A percentile compares a stretch with the other conserved stretches of the same genome.
phyloP scores from a whole-genome alignment of 1,140 invertebrate genomes.

The Helicorthomorpha holstii region DNA sequence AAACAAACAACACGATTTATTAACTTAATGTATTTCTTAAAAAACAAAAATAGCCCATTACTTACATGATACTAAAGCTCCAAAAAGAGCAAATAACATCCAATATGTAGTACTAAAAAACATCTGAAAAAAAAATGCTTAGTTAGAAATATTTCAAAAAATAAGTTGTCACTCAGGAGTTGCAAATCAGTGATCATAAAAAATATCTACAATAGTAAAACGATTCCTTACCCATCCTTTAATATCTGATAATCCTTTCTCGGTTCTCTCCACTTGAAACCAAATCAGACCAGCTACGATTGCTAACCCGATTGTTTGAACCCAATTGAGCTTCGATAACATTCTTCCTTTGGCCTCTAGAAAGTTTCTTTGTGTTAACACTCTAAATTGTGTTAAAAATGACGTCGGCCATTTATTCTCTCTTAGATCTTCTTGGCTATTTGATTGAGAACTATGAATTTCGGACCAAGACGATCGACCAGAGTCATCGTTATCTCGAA shows the following conservation, averaged over 20 bases:
- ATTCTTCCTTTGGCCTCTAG: conserved; percentile 57
- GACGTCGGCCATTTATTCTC: conserved; percentile 50
- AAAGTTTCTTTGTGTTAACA: conserved; percentile 56
- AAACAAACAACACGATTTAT: conserved; percentile 12
- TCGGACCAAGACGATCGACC: conserved; percentile 50
- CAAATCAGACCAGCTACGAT: conserved; percentile 58
- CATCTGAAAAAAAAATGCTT: conserved; percentile 29
- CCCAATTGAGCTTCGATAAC: conserved; percentile 61
- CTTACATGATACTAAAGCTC: conserved; percentile 56
- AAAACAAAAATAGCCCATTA: conserved; percentile 9
- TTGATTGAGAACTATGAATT: conserved; percentile 38
- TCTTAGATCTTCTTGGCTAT: conserved; percentile 21
- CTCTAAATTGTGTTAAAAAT: conserved; percentile 60
- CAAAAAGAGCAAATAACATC: conserved; percentile 70
- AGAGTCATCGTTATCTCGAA: conserved; percentile 36
- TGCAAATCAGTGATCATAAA: too few relatives aligned
- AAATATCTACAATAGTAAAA: too few relatives aligned
- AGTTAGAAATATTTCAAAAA: too few relatives aligned
- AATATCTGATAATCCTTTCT: conserved; percentile 57
- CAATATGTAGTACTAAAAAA: conserved; percentile 73
- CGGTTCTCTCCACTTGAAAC: conserved; percentile 55
- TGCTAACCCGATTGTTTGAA: conserved; percentile 56
- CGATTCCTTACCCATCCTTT: conserved; percentile 44
- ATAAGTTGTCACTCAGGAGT: too few relatives aligned
- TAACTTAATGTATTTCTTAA: neutral